Evolutionary conservation across 1,140 invertebrate species (phyloP).

Genomic region (Ptiloglossa arizonensis): DNA sequence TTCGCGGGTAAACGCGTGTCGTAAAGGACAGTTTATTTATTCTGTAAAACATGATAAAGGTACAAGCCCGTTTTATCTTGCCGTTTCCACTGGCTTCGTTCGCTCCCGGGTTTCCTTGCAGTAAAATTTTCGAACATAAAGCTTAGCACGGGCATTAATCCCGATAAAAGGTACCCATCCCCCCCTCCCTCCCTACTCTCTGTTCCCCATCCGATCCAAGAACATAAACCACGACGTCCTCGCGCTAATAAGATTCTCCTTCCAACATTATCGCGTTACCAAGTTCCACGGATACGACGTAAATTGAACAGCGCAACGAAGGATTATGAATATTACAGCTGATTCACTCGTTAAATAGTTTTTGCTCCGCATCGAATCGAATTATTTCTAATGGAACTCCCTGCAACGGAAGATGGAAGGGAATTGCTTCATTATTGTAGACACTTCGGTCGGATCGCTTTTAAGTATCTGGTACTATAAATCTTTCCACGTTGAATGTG

Average conservation of each 20-base stretch:
- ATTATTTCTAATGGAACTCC: too few relatives aligned
- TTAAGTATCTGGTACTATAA: too few relatives aligned
- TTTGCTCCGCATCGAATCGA: neutral
- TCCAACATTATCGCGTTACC: neutral
- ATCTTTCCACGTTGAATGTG: too few relatives aligned
- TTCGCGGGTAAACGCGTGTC: neutral
- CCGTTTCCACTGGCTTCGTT: neutral
- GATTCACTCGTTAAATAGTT: neutral
- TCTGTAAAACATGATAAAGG: slow-evolving; percentile 1
- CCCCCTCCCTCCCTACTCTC: too few relatives aligned
- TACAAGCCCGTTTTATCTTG: slow-evolving; percentile 21
- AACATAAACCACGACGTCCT: neutral
- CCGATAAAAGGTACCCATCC: neutral
- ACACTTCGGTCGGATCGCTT: too few relatives aligned
- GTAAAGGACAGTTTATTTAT: slow-evolving; percentile 19
- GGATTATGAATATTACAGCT: neutral
- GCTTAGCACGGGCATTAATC: slow-evolving; percentile 20
- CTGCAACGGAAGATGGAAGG: too few relatives aligned
- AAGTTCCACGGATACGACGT: neutral
- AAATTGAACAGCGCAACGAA: neutral
- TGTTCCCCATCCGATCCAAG: neutral
- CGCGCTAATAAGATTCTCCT: neutral
- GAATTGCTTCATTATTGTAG: too few relatives aligned
- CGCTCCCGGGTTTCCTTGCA: neutral
- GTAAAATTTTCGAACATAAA: slow-evolving; percentile 8